Evolutionary conservation across 2,113 vertebrate genomes (phyloP).

Genomic region (Penelope pileata): DNA sequence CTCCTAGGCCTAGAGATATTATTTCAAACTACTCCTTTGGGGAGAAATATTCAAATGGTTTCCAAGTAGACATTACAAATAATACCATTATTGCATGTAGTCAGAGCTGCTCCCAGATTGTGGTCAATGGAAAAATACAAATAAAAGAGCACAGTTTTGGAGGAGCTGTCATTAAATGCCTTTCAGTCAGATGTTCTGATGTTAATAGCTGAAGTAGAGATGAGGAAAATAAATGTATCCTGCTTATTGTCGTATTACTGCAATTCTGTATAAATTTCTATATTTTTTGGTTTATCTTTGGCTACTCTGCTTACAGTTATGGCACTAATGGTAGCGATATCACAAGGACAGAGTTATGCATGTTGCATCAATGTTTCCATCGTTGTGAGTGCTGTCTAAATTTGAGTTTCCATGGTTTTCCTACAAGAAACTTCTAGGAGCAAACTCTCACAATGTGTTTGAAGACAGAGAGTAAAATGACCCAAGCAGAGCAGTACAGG

Average conservation of each 20-base stretch:
- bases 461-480: background rate
- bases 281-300: background rate
- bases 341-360: background rate
- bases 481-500: background rate
- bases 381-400: background rate
- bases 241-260: background rate
- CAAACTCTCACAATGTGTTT: background rate
- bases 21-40: background rate
- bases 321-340: background rate
- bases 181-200: background rate
- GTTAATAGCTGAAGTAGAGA: background rate
- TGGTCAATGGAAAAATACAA: background rate
- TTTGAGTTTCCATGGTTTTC: background rate
- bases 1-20: background rate
- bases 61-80: background rate
- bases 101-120: background rate
- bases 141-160: background rate
- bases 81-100: background rate
- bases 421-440: background rate
- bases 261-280: background rate
- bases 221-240: background rate
- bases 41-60: background rate
- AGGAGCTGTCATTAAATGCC: background rate
- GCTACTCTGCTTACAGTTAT: background rate
- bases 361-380: background rate